Percentiles rank a stretch among this genome's conserved stretches.
Conservation (phyloP, 2,888 invertebrate species). For the Standfussiana lucernea region DNA sequence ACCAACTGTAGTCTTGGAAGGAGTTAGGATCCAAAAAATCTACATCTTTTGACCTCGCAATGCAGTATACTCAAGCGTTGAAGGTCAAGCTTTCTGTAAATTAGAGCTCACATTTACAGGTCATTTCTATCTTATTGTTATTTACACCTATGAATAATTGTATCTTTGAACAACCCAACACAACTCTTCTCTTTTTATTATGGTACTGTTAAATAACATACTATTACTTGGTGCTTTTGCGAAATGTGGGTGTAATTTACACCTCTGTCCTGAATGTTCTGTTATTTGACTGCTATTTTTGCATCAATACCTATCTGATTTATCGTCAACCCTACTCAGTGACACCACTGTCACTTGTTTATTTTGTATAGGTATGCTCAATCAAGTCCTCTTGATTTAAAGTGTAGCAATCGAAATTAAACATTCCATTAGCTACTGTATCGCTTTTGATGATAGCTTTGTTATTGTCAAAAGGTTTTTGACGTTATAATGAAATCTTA, state of each 20-base stretch:
- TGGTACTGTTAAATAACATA: background rate
- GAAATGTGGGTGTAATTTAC: background rate
- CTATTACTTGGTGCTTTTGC: background rate
- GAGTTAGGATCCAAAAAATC: too few relatives aligned
- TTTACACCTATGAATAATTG: background rate
- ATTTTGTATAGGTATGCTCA: slow-evolving; percentile 21
- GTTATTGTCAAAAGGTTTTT: slow-evolving; percentile 20
- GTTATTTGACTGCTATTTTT: background rate
- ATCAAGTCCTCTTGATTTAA: slow-evolving; percentile 28
- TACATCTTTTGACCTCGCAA: too few relatives aligned
- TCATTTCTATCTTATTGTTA: background rate
- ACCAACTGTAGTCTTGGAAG: too few relatives aligned
- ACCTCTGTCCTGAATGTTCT: background rate
- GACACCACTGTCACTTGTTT: slow-evolving; percentile 19
- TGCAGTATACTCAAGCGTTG: too few relatives aligned
- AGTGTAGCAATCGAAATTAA: slow-evolving; percentile 48
- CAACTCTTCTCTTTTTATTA: background rate
- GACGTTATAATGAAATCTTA: slow-evolving; percentile 14
- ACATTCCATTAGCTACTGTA: slow-evolving; percentile 51
- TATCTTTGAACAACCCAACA: background rate
- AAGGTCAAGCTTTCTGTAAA: too few relatives aligned
- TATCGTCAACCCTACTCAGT: slow-evolving; percentile 13
- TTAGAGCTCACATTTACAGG: too few relatives aligned
- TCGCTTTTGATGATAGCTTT: slow-evolving; percentile 22
- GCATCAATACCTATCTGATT: background rate